A percentile compares a stretch with the other conserved stretches of the same genome.
These are phyloP conservation scores for Acanthornis magna DNA, from an alignment of 2,797 vertebrate species.

Conservation along the genomic window DNA sequence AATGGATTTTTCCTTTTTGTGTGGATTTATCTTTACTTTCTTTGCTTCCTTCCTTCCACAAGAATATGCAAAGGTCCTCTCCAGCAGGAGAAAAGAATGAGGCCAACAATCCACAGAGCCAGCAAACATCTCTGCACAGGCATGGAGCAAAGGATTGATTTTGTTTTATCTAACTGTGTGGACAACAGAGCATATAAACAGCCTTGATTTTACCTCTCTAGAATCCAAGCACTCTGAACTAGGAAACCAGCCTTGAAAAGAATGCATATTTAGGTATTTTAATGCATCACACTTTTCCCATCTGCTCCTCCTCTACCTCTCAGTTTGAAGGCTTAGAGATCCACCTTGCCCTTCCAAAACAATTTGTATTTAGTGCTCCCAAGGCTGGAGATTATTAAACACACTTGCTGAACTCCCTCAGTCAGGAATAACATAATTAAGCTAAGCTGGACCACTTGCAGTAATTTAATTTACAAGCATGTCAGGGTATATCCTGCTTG, in stretches of 20 bases:
- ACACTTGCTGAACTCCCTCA: not conserved
- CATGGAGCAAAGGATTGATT: not conserved
- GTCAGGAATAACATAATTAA: too few relatives aligned
- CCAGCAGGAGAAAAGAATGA: not conserved
- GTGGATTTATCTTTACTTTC: not conserved
- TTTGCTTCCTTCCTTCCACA: not conserved
- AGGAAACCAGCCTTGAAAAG: not conserved
- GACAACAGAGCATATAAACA: not conserved
- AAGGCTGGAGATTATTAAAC: not conserved
- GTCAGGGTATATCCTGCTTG: too few relatives aligned
- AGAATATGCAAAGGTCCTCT: not conserved
- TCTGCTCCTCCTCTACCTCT: not conserved
- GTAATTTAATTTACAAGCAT: too few relatives aligned
- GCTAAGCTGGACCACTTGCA: too few relatives aligned
- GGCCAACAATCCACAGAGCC: not conserved
- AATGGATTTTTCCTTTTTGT: not conserved
- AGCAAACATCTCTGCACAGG: not conserved
- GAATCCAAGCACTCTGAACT: not conserved
- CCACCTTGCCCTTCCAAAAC: not conserved
- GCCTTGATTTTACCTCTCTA: not conserved
- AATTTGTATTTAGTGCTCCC: not conserved
- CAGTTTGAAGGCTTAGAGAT: not conserved
- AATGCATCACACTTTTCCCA: not conserved
- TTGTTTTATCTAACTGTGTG: not conserved
- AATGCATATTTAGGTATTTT: not conserved